phyloP scores from a whole-genome alignment of 2,797 vertebrate species.

The Cheirogaleus major region DNA sequence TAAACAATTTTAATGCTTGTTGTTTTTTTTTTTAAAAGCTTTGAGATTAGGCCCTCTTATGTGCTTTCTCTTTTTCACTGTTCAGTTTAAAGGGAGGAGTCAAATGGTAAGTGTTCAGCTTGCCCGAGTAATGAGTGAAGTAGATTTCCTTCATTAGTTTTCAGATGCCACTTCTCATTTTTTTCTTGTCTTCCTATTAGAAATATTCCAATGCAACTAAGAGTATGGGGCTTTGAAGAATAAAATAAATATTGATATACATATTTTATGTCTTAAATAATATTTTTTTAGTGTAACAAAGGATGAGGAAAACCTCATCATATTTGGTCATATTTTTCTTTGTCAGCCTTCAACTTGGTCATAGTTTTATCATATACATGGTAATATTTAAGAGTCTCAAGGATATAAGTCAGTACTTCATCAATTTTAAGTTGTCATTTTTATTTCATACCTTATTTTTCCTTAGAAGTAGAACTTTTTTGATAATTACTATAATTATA shows the following conservation, averaged over 20 bases:
- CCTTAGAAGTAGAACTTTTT: background rate
- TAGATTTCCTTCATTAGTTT: background rate
- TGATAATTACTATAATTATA: constrained; percentile 28
- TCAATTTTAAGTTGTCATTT: background rate
- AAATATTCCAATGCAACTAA: background rate
- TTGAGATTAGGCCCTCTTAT: constrained; percentile 79
- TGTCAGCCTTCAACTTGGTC: constrained; percentile 8
- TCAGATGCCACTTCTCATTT: background rate
- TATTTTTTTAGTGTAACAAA: background rate
- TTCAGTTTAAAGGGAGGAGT: constrained; percentile 79
- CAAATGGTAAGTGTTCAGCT: constrained; percentile 83
- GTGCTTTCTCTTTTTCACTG: constrained; percentile 78
- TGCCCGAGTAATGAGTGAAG: background rate
- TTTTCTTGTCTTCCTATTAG: background rate
- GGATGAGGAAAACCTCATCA: background rate
- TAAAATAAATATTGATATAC: background rate
- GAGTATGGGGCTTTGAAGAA: background rate
- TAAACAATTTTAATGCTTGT: constrained; percentile 76
- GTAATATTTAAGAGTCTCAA: background rate
- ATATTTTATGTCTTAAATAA: background rate
- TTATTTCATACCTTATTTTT: constrained; percentile 28
- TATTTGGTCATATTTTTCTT: background rate
- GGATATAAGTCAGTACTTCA: background rate
- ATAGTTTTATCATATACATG: background rate
- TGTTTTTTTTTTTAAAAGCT: constrained; percentile 74